These are phyloP conservation scores for Brachylomia viminalis DNA, from an alignment of 2,888 invertebrate species.

Conservation along the genomic window DNA sequence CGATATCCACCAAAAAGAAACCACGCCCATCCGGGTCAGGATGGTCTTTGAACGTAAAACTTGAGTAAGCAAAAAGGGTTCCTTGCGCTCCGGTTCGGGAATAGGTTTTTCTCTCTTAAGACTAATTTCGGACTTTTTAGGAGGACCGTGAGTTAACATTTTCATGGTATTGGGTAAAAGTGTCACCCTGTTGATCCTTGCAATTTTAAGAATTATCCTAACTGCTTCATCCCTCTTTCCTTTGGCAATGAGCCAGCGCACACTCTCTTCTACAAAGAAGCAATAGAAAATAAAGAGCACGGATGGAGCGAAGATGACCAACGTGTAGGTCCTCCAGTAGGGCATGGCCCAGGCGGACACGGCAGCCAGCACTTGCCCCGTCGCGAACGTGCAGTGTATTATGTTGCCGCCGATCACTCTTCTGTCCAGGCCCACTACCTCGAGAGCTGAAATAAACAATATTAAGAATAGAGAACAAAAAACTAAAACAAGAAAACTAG, in stretches of 20 bases:
- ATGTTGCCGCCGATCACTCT: slow-evolving; percentile 92
- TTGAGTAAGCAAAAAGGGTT: slow-evolving; percentile 8
- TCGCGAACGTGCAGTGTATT: slow-evolving; percentile 91
- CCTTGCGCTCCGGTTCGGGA: not conserved
- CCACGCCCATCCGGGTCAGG: slow-evolving; percentile 41
- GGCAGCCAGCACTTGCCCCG: slow-evolving; percentile 92
- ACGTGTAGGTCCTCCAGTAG: slow-evolving; percentile 92
- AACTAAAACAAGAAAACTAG: not conserved
- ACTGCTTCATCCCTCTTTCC: slow-evolving; percentile 89
- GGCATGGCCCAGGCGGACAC: slow-evolving; percentile 91
- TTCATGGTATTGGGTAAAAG: slow-evolving; percentile 78
- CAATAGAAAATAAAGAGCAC: slow-evolving; percentile 91
- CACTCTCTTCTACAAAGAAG: slow-evolving; percentile 92
- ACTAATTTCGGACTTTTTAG: not conserved
- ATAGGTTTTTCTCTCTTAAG: not conserved
- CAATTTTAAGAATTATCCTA: slow-evolving; percentile 86
- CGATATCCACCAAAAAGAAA: slow-evolving; percentile 91
- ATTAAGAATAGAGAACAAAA: not conserved
- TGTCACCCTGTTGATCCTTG: slow-evolving; percentile 81
- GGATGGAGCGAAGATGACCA: slow-evolving; percentile 91
- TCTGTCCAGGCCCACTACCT: slow-evolving; percentile 92
- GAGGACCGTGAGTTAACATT: slow-evolving; percentile 67
- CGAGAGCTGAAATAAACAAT: slow-evolving; percentile 89
- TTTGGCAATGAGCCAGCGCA: slow-evolving; percentile 92
- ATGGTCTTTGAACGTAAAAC: slow-evolving; percentile 53